Evolutionary conservation across 2,888 invertebrate species (phyloP), one percentile per base, ranked within the genome.

Genomic region (Mythimna loreyi): DNA sequence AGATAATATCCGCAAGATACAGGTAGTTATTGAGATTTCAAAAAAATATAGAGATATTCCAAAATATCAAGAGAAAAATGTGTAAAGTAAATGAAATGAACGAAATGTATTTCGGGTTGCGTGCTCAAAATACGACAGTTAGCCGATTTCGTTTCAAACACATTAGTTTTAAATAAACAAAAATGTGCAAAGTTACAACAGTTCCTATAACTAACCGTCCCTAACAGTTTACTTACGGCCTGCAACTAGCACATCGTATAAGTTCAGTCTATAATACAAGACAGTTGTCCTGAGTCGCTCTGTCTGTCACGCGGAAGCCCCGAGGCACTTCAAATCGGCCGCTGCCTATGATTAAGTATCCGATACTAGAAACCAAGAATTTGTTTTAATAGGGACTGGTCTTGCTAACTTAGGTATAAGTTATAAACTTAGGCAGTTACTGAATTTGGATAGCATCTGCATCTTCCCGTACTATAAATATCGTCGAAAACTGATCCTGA

Each of bases 351-450:
- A 91, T 91, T 87, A 86, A 89, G 82, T 82, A 80, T 80, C 82
- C 75, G 88, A 90, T 90, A 89, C 86, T 67, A 79, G 76, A 84
- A 85, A 86, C 87, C 73, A 83, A 78, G 86, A 86, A 84, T 88
- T 86, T 85, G 86, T 89, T 90, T 90, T 90, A 92, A 91, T 91
- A 86, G 87, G 85, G 81, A 83, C 89, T 81, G 84, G 85, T 82
- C 71, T 85, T 82, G 63, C 49, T n/a, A 53, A 21, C 67, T 47
- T 33, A 80, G 82, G 85, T 68, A 0, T 56, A 84, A 85, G 82
- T 52, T 28, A 9, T 1, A 52, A 52, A 9, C 50, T 43, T 43
- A 43, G 16, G 36, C 11, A 16, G 40, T n/a, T 45, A n/a, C 43
- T 19, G 19, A 7, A 4, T 40, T 13, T 1, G 9, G 11, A 3